These are phyloP conservation scores for Panthera uncia DNA, from an alignment of 2,113 vertebrate genomes.

Conservation along the genomic window DNA sequence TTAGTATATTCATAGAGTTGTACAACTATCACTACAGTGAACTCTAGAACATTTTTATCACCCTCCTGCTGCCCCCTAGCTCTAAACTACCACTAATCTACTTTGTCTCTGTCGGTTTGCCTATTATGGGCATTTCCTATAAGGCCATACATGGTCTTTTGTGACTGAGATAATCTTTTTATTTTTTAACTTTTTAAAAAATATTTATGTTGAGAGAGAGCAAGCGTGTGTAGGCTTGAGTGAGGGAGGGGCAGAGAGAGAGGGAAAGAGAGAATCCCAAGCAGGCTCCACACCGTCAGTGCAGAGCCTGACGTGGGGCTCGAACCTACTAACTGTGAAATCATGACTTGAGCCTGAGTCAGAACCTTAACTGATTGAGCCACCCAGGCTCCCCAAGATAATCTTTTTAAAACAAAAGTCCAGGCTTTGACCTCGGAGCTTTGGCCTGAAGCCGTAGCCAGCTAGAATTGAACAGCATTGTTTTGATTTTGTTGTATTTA, in stretches of 20 bases:
- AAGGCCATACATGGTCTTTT: not conserved
- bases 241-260: too few relatives aligned
- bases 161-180: not conserved
- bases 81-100: not conserved
- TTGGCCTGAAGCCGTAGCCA: not conserved
- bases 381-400: not conserved
- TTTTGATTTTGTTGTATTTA: conserved; percentile 24
- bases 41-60: not conserved
- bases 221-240: too few relatives aligned
- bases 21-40: not conserved
- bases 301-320: too few relatives aligned
- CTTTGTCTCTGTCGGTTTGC: not conserved
- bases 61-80: not conserved
- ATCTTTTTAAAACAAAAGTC: conserved; percentile 1
- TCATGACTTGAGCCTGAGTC: too few relatives aligned
- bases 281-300: too few relatives aligned
- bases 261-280: too few relatives aligned
- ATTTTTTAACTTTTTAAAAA: too few relatives aligned
- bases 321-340: too few relatives aligned
- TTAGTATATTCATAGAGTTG: not conserved
- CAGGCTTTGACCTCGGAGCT: not conserved
- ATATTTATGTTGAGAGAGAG: too few relatives aligned
- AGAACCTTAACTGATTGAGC: too few relatives aligned
- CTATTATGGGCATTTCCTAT: not conserved
- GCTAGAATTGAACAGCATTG: not conserved